Evolutionary conservation across 2,113 vertebrate species (phyloP).

Genomic region (Typhlomys cinereus): DNA sequence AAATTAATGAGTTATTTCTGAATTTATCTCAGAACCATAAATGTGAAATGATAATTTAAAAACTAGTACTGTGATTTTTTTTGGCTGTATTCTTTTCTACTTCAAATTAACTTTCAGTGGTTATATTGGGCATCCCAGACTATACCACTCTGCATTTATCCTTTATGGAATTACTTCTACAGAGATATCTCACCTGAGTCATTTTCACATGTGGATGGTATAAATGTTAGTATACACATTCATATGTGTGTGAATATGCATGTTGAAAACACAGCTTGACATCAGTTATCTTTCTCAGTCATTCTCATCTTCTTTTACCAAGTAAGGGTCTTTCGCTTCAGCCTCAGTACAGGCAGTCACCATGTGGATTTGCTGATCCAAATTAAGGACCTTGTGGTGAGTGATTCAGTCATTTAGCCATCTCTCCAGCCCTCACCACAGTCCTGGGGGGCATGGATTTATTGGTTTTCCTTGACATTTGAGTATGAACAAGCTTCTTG

Average conservation of each 20-base stretch:
- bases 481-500: background rate
- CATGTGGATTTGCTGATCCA: too few species aligned
- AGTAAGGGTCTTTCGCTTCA: too few species aligned
- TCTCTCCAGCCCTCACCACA: too few species aligned
- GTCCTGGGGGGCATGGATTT: background rate
- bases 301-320: too few species aligned
- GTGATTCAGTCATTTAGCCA: too few species aligned
- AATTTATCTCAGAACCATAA: slow-evolving; percentile 23
- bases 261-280: too few species aligned
- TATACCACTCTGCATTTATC: background rate
- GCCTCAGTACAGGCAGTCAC: too few species aligned
- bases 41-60: slow-evolving; percentile 18
- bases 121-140: background rate
- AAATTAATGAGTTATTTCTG: background rate
- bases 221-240: too few species aligned
- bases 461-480: background rate
- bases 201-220: too few species aligned
- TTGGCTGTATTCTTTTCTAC: background rate
- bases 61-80: background rate
- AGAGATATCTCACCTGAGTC: background rate
- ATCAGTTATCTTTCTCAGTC: too few species aligned
- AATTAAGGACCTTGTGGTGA: too few species aligned
- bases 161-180: background rate
- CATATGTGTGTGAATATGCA: too few species aligned
- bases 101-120: background rate